phyloP scores from a whole-genome alignment of 2,888 invertebrate genomes.

The Melangyna quadrimaculata region DNA sequence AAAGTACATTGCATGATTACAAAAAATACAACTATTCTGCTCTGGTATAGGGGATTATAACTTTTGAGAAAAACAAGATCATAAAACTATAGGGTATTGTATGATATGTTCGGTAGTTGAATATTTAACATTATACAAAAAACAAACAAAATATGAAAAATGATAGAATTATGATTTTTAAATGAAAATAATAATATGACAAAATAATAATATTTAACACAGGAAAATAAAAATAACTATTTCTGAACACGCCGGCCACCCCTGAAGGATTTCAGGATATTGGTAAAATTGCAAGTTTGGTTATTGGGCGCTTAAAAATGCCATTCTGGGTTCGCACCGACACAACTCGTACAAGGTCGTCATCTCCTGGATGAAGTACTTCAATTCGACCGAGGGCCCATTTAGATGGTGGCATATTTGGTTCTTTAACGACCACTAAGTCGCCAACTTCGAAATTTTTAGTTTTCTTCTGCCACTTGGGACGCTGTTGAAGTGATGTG shows the following conservation, averaged over 20 bases:
- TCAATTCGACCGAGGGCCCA: constrained; percentile 28
- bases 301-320: constrained; percentile 25
- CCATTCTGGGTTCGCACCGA: constrained; percentile 19
- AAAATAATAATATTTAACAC: no score
- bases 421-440: constrained; percentile 7
- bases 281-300: background rate
- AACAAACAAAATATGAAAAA: no score
- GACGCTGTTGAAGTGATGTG: constrained; percentile 24
- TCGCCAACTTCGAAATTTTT: constrained; percentile 3
- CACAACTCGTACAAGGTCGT: constrained; percentile 19
- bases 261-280: background rate
- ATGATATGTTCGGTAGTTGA: no score
- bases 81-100: no score
- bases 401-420: constrained; percentile 20
- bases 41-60: no score
- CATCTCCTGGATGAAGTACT: background rate
- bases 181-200: no score
- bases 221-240: no score
- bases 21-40: no score
- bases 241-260: background rate
- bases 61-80: no score
- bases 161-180: no score
- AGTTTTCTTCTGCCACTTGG: constrained; percentile 18
- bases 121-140: no score
- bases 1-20: no score